Percentiles rank a stretch among this genome's conserved stretches.
Conservation (phyloP, 2,113 vertebrate species). For the Pelmatolapia mariae region DNA sequence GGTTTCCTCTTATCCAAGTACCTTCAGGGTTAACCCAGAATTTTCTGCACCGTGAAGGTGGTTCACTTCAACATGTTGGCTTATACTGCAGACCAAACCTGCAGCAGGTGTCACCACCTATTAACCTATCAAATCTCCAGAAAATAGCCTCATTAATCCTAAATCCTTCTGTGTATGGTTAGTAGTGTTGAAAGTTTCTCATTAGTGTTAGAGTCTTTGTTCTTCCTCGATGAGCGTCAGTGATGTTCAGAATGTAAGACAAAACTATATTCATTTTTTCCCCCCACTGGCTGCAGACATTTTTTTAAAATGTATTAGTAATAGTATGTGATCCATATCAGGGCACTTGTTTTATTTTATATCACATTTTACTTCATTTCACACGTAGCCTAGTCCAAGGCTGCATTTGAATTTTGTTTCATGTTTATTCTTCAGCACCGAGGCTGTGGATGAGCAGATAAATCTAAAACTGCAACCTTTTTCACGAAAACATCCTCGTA, state of each 20-base stretch:
- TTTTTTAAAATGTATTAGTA: fast-evolving
- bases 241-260: not conserved
- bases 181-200: not conserved
- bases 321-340: not conserved
- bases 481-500: not conserved
- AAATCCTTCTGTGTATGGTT: not conserved
- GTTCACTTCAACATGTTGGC: not conserved
- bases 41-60: not conserved
- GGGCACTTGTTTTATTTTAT: not conserved
- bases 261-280: not conserved
- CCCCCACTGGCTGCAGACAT: not conserved
- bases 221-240: not conserved
- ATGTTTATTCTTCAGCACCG: not conserved
- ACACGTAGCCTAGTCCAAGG: not conserved
- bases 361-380: not conserved
- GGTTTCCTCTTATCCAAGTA: not conserved
- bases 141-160: not conserved
- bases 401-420: not conserved
- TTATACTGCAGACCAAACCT: not conserved
- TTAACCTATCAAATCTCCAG: not conserved
- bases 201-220: not conserved
- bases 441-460: not conserved
- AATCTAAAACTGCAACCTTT: not conserved
- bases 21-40: not conserved
- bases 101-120: not conserved